Evolutionary conservation across 2,888 invertebrate genomes (phyloP), one percentile per base, ranked within the genome.

Genomic region (Anoplius nigerrimus): DNA sequence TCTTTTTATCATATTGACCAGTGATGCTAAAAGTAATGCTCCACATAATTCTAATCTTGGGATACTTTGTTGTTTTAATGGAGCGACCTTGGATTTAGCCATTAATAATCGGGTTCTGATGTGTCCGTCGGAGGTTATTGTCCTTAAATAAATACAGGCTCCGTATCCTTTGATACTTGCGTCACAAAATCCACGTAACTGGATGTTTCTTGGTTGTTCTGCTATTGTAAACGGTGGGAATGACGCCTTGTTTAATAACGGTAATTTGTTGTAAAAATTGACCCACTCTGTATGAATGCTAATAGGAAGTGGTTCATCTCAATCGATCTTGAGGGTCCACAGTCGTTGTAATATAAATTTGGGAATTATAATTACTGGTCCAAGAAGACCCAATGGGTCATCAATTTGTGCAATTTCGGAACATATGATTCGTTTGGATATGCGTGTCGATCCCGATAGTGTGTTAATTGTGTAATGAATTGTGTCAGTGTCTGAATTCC

Each of bases 141-240:
- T 16, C 3, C 48, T 13, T 2, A 59, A 13, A 16, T 59, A 59
- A 22, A 58, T 6, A 0, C 21, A 20, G 13, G 46, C 45, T 15
- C 45, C 58, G n/a, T 58, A 58, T 6, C 46, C 48, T 11, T 21
- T 46, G 3, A 15, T 16, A 16, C 46, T 46, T 3, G 59, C 59
- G 13, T 59, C 59, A 18, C 46, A 15, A 43, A 59, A 59, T 0
- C 59, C 59, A 8, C 46, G 59, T 11, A 59, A 0, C n/a, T n/a
- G 24, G 2, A 48, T 59, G 0, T 65, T 42, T 5, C 54, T 11
- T 16, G 18, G 2, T 5, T 8, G 16, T 3, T 51, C 0, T 24
- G 11, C 42, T 0, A 58, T 8, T 0, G 22, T 3, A 0, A 8
- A 6, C 11, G 45, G 57, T n/a, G 51, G 11, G 20, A 59, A 4